Evolutionary conservation across 2,888 invertebrate genomes (phyloP).

Genomic region (Polylopha cassiicola): DNA sequence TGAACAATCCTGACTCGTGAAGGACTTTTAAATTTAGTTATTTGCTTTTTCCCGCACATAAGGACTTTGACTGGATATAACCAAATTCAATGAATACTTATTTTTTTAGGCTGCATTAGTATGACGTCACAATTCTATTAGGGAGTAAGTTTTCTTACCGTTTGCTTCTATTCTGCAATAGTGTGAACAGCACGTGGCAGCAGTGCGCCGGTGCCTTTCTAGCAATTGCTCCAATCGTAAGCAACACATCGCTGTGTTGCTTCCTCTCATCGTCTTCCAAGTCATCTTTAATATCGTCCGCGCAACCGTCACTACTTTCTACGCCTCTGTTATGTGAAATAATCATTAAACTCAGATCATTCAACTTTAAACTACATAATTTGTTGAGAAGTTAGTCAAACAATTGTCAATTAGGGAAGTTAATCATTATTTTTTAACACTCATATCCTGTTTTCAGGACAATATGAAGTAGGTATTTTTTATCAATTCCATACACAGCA

Average conservation of each 20-base stretch:
- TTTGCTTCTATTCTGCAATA: conserved; percentile 81
- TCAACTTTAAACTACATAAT: background rate
- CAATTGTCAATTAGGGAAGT: too few species aligned
- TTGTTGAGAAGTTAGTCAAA: too few species aligned
- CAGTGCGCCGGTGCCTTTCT: conserved; percentile 80
- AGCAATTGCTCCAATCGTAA: conserved; percentile 83
- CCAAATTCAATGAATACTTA: too few species aligned
- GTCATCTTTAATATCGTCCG: conserved; percentile 61
- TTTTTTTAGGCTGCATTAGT: too few species aligned
- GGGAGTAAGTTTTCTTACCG: conserved; percentile 45
- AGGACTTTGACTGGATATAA: too few species aligned
- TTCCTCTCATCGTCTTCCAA: conserved; percentile 64
- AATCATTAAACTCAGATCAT: background rate
- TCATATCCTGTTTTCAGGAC: too few species aligned
- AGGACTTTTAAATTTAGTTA: too few species aligned
- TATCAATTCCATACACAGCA: too few species aligned
- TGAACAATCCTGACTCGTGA: too few species aligned
- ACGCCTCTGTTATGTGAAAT: conserved; percentile 41
- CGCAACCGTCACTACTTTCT: conserved; percentile 46
- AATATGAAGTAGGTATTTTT: too few species aligned
- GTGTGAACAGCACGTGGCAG: conserved; percentile 80
- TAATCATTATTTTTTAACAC: too few species aligned
- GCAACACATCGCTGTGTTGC: conserved; percentile 80
- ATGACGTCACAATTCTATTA: background rate
- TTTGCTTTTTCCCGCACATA: too few species aligned